Evolutionary conservation across 2,113 vertebrate species (phyloP).

Genomic region (Scortum barcoo): DNA sequence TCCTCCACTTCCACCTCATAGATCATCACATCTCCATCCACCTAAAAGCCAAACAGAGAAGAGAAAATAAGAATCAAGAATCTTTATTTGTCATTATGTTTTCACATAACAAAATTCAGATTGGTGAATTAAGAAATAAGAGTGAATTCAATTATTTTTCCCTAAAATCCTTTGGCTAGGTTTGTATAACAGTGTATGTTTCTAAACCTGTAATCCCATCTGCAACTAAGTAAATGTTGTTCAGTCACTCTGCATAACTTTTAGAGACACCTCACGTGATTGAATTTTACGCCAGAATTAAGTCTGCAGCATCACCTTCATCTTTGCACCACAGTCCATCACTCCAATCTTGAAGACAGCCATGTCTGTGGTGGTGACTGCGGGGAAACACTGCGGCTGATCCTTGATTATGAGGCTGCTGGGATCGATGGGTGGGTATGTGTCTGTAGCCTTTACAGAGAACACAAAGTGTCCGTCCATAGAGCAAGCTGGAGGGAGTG

Average conservation of each 20-base stretch:
- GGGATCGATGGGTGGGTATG: slow-evolving; percentile 39
- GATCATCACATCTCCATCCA: slow-evolving; percentile 46
- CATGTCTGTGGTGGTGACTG: slow-evolving; percentile 46
- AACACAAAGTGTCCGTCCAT: slow-evolving; percentile 82
- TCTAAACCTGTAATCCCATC: too few relatives aligned
- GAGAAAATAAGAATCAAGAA: too few relatives aligned
- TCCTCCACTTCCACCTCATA: slow-evolving; percentile 78
- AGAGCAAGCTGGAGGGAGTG: slow-evolving; percentile 71
- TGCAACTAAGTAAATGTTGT: too few relatives aligned
- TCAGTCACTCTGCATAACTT: background rate
- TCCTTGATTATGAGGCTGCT: slow-evolving; percentile 66
- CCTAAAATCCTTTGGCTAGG: background rate
- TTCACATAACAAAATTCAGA: too few relatives aligned
- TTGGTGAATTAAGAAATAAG: too few relatives aligned
- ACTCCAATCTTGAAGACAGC: slow-evolving; percentile 78
- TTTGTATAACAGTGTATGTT: too few relatives aligned
- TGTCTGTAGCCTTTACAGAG: slow-evolving; percentile 64
- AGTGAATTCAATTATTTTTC: too few relatives aligned
- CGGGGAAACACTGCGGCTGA: slow-evolving; percentile 70
- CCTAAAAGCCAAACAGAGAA: slow-evolving; percentile 41
- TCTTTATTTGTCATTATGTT: too few relatives aligned
- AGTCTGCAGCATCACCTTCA: slow-evolving; percentile 50
- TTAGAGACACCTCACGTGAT: background rate
- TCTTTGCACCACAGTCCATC: slow-evolving; percentile 73
- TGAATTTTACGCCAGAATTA: background rate